Percentiles rank a stretch among this genome's conserved stretches.
phyloP scores from a whole-genome alignment of 1,140 invertebrate genomes.

The Nymphalis io region DNA sequence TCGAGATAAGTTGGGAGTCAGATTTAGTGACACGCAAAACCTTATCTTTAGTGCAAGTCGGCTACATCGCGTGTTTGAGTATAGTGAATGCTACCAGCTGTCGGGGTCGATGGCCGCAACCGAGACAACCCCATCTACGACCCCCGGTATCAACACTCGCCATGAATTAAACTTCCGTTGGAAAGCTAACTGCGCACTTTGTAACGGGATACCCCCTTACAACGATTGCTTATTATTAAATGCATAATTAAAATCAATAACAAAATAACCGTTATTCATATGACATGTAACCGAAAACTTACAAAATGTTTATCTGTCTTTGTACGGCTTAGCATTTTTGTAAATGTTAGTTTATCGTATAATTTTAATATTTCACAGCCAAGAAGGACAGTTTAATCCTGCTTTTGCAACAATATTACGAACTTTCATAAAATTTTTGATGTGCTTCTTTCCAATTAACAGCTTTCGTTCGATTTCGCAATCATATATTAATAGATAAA shows the following conservation, averaged over 20 bases:
- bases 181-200: conserved; percentile 37
- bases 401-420: too few species aligned
- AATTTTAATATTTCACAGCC: too few species aligned
- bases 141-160: conserved; percentile 45
- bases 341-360: too few species aligned
- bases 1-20: neutral
- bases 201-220: conserved; percentile 7
- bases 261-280: too few species aligned
- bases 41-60: conserved; percentile 32
- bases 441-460: too few species aligned
- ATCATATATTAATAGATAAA: too few species aligned
- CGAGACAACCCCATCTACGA: conserved; percentile 56
- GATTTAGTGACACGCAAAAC: conserved; percentile 14
- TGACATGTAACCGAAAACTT: too few species aligned
- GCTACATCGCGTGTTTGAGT: conserved; percentile 33
- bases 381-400: too few species aligned
- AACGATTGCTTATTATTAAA: conserved; percentile 1
- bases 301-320: too few species aligned
- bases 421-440: too few species aligned
- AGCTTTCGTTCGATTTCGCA: too few species aligned
- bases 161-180: conserved; percentile 46
- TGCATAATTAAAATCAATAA: neutral
- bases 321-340: too few species aligned
- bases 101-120: conserved; percentile 56
- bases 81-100: conserved; percentile 52